phyloP scores from a whole-genome alignment of 1,140 invertebrate species.

The Latrodectus geometricus region DNA sequence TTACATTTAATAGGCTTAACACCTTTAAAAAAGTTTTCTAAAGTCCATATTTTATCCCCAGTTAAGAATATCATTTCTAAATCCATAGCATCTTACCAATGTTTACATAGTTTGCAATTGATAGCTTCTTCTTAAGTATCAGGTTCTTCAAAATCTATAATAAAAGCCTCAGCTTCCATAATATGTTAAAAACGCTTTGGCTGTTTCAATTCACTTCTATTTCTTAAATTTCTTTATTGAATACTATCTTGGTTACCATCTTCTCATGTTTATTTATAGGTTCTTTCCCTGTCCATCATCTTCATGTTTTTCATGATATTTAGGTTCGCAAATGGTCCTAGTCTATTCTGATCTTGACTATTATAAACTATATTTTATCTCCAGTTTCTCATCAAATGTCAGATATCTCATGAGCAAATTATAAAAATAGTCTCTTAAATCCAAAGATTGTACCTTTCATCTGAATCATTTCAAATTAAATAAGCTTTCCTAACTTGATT shows the following conservation, averaged over 20 bases:
- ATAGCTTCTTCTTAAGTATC: conserved; percentile 29
- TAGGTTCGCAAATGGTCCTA: too few relatives aligned
- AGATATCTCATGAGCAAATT: too few relatives aligned
- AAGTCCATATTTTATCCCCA: conserved; percentile 23
- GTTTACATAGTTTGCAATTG: neutral
- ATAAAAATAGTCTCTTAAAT: too few relatives aligned
- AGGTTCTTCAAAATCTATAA: conserved; percentile 10
- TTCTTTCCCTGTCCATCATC: neutral
- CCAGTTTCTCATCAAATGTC: too few relatives aligned
- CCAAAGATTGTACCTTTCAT: too few relatives aligned
- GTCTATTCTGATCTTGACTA: too few relatives aligned
- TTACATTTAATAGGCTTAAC: conserved; percentile 31
- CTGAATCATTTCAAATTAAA: too few relatives aligned
- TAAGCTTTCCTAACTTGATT: too few relatives aligned
- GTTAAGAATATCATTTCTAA: conserved; percentile 40
- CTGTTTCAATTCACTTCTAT: neutral
- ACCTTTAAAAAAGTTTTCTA: neutral
- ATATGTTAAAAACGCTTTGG: conserved; percentile 15
- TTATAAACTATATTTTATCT: too few relatives aligned
- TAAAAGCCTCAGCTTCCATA: conserved; percentile 1
- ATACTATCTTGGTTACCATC: too few relatives aligned
- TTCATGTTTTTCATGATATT: too few relatives aligned
- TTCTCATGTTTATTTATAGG: neutral
- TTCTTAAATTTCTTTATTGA: too few relatives aligned
- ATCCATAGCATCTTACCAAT: conserved; percentile 53